Evolutionary conservation across 2,113 vertebrate species (phyloP).

Genomic region (Dromiciops gliroides): DNA sequence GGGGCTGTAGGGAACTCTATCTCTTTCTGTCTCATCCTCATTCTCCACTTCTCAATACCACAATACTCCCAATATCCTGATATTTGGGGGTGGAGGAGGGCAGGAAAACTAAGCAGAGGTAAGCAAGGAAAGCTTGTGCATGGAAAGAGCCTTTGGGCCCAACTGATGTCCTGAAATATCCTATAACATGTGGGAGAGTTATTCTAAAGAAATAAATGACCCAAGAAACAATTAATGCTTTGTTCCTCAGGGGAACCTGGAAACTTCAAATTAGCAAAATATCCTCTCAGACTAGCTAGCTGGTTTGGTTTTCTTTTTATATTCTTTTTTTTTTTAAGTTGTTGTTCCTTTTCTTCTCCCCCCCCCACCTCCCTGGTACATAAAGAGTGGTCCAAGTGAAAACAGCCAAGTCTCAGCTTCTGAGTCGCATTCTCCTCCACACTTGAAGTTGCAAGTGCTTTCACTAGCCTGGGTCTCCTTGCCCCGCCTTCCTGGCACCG

Average conservation of each 20-base stretch:
- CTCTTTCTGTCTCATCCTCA: neutral
- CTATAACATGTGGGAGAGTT: neutral
- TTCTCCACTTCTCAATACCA: neutral
- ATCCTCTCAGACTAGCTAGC: conserved; percentile 7
- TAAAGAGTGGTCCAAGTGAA: conserved; percentile 27
- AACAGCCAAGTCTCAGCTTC: neutral
- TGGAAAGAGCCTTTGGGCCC: neutral
- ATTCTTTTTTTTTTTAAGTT: neutral
- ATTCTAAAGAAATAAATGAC: conserved; percentile 50
- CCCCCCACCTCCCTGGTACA: neutral
- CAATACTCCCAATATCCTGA: rapidly evolving
- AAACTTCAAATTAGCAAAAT: conserved; percentile 44
- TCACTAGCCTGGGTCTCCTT: conserved; percentile 41
- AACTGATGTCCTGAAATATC: neutral
- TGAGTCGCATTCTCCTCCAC: neutral
- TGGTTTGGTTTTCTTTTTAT: neutral
- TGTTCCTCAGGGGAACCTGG: neutral
- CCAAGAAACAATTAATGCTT: neutral
- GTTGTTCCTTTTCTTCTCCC: neutral
- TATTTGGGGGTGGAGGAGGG: neutral
- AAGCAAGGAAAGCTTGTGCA: neutral
- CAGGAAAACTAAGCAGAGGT: neutral
- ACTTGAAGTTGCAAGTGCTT: conserved; percentile 14
- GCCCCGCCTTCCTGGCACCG: neutral
- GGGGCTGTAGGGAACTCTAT: neutral